Evolutionary conservation across 2,888 invertebrate species (phyloP).

Genomic region (Ptychoptera albimana): DNA sequence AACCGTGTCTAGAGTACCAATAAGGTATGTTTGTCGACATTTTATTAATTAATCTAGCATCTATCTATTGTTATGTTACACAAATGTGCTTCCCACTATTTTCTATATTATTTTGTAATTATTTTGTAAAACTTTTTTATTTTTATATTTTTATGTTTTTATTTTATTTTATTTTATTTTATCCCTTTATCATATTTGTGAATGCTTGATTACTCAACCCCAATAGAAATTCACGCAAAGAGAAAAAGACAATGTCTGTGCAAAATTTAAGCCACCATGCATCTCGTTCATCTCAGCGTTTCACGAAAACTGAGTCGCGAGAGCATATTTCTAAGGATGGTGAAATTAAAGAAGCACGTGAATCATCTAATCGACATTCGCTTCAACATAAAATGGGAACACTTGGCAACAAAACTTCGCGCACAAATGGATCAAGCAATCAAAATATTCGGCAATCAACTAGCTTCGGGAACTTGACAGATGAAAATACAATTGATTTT

Average conservation of each 20-base stretch:
- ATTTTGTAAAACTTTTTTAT: constrained; percentile 9
- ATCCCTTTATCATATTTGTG: constrained; percentile 19
- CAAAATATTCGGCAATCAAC: constrained; percentile 11
- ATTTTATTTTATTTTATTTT: constrained; percentile 16
- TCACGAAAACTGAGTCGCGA: too few relatives aligned
- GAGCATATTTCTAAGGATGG: too few relatives aligned
- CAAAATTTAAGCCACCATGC: too few relatives aligned
- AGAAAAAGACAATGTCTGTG: background rate
- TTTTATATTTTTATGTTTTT: background rate
- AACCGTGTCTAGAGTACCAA: constrained; percentile 41
- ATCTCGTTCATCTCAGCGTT: too few relatives aligned
- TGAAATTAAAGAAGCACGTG: too few relatives aligned
- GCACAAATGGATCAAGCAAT: background rate
- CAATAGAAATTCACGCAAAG: constrained; percentile 4
- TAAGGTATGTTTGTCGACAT: constrained; percentile 28
- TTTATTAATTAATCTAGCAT: background rate
- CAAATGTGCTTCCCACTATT: constrained; percentile 10
- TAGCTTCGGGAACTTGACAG: constrained; percentile 16
- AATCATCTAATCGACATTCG: too few relatives aligned
- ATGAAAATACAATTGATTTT: constrained; percentile 24
- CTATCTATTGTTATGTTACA: background rate
- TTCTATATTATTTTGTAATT: constrained; percentile 12
- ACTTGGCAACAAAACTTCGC: background rate
- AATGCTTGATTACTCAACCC: constrained; percentile 12
- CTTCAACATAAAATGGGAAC: too few relatives aligned